phyloP scores from a whole-genome alignment of 2,797 vertebrate species.

The Tamandua tetradactyla region DNA sequence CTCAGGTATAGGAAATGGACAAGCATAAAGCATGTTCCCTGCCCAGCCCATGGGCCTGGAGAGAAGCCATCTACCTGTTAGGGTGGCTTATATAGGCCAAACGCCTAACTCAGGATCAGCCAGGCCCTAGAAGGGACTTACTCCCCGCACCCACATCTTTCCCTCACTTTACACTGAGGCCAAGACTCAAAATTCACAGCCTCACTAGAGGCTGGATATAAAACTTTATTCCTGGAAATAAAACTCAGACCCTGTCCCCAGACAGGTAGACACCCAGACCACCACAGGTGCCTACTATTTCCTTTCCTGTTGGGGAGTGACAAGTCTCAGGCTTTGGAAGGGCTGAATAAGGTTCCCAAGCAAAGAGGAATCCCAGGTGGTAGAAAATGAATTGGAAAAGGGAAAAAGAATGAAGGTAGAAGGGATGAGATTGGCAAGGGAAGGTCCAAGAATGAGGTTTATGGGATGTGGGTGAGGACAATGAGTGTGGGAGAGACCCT shows the following conservation, averaged over 20 bases:
- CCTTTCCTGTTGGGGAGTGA: background rate
- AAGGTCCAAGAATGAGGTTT: background rate
- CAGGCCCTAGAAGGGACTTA: background rate
- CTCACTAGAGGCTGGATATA: background rate
- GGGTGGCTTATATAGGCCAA: background rate
- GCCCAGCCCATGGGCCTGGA: background rate
- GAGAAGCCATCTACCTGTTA: background rate
- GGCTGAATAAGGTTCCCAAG: background rate
- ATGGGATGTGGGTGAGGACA: background rate
- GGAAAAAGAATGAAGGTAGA: background rate
- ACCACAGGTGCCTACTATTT: background rate
- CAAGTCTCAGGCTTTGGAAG: background rate
- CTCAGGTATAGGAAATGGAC: background rate
- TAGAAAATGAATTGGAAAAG: too few species aligned
- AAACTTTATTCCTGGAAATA: background rate
- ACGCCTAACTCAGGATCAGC: background rate
- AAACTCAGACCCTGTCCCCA: background rate
- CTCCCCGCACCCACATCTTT: background rate
- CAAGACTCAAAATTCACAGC: background rate
- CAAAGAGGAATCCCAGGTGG: background rate
- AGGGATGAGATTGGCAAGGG: background rate
- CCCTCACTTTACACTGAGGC: background rate
- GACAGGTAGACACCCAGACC: background rate
- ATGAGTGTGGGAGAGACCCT: background rate
- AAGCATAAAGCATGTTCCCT: background rate